Evolutionary conservation across 2,113 vertebrate species (phyloP).

Genomic region (Murina feae): DNA sequence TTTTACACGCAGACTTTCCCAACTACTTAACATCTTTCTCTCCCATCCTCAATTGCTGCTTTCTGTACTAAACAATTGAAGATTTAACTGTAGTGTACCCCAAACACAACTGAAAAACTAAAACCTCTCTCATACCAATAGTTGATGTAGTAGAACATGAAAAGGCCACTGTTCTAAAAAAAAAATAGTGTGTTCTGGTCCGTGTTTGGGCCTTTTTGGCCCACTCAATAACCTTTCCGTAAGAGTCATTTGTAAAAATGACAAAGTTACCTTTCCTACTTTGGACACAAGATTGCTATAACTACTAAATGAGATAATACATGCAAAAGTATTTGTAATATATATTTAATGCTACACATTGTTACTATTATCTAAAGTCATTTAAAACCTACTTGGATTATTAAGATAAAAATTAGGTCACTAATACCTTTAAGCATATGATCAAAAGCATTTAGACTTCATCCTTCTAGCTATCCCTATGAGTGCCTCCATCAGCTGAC

Average conservation of each 20-base stretch:
- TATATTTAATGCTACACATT: not conserved
- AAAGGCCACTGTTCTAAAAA: not conserved
- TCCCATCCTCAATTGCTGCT: not conserved
- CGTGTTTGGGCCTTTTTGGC: not conserved
- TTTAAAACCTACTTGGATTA: not conserved
- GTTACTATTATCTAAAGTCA: not conserved
- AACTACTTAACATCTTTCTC: not conserved
- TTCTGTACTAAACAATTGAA: not conserved
- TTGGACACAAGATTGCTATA: not conserved
- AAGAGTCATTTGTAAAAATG: not conserved
- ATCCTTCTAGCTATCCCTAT: not conserved
- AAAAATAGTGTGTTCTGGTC: not conserved
- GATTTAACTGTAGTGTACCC: not conserved
- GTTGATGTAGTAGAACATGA: not conserved
- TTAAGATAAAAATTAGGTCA: slow-evolving; percentile 23
- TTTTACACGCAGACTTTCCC: not conserved
- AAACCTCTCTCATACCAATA: not conserved
- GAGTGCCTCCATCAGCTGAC: not conserved
- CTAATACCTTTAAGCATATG: not conserved
- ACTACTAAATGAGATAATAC: not conserved
- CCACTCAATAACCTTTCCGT: not conserved
- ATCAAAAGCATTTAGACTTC: not conserved
- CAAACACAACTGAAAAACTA: not conserved
- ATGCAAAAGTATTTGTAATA: not conserved
- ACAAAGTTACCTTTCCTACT: not conserved